Conservation (phyloP, 2,888 invertebrate genomes). For the Zhuqinia jingwanae region DNA sequence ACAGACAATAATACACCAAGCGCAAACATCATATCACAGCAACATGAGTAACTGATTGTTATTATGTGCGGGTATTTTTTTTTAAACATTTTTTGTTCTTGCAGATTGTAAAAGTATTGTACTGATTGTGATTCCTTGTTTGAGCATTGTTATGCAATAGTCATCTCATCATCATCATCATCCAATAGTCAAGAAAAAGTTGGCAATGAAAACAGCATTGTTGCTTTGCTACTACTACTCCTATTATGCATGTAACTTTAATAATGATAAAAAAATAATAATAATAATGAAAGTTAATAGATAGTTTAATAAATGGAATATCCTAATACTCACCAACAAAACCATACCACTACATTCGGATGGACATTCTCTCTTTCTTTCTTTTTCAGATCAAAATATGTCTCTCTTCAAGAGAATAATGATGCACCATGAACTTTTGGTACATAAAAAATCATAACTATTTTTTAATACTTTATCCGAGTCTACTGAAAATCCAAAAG, state of each 20-base stretch:
- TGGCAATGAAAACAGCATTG: not conserved
- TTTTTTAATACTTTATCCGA: not conserved
- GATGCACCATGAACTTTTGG: conserved; percentile 34
- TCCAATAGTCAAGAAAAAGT: not conserved
- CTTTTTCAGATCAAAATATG: conserved; percentile 41
- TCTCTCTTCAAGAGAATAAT: conserved; percentile 32
- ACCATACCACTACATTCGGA: not conserved
- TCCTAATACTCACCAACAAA: not conserved
- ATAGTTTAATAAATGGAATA: conserved; percentile 28
- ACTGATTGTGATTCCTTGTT: not conserved
- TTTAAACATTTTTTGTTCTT: not conserved
- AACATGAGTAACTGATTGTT: conserved; percentile 36
- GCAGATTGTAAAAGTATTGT: not conserved
- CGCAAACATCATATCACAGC: not conserved
- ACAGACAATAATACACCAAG: not conserved
- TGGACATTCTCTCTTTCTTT: conserved; percentile 16
- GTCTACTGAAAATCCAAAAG: no score
- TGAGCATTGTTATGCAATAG: conserved; percentile 25
- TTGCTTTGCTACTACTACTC: not conserved
- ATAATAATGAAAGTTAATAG: conserved; percentile 35
- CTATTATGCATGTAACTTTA: not conserved
- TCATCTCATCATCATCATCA: no score
- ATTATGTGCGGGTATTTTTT: not conserved
- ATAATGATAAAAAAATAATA: conserved; percentile 16
- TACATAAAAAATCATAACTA: conserved; percentile 32